Evolutionary conservation across 2,888 invertebrate species (phyloP).

Genomic region (Merodon equestris): DNA sequence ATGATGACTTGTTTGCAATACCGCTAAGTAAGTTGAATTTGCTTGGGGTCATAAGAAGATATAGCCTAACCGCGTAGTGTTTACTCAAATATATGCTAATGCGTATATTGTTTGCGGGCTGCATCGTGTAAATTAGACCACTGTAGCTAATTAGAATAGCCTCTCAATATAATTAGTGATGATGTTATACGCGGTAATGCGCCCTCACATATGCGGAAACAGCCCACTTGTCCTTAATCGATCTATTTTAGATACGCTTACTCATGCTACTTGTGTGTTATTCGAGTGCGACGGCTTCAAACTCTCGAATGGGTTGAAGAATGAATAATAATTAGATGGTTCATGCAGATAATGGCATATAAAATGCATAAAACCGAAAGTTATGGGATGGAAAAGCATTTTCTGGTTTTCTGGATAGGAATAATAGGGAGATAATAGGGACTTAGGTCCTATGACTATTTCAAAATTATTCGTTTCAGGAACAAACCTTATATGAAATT

Average conservation of each 20-base stretch:
- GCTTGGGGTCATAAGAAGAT: conserved; percentile 4
- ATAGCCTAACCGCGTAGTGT: conserved; percentile 1
- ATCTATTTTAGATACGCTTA: conserved; percentile 55
- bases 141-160: conserved; percentile 53
- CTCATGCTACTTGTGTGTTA: conserved; percentile 27
- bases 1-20: conserved; percentile 4
- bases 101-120: conserved; percentile 34
- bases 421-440: no score
- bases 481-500: no score
- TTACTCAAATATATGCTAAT: no score
- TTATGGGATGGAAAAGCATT: no score
- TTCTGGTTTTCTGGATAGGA: no score
- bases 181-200: conserved; percentile 32
- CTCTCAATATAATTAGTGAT: conserved; percentile 56
- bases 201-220: conserved; percentile 16
- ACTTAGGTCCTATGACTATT: no score
- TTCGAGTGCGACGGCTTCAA: conserved; percentile 41
- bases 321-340: conserved; percentile 56
- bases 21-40: not conserved
- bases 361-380: no score
- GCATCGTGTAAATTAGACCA: conserved; percentile 47
- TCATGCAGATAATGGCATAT: no score
- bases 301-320: conserved; percentile 35
- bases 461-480: no score
- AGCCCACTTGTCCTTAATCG: conserved; percentile 59